Conservation (phyloP, 2,113 vertebrate genomes). For the Neomonachus schauinslandi region DNA sequence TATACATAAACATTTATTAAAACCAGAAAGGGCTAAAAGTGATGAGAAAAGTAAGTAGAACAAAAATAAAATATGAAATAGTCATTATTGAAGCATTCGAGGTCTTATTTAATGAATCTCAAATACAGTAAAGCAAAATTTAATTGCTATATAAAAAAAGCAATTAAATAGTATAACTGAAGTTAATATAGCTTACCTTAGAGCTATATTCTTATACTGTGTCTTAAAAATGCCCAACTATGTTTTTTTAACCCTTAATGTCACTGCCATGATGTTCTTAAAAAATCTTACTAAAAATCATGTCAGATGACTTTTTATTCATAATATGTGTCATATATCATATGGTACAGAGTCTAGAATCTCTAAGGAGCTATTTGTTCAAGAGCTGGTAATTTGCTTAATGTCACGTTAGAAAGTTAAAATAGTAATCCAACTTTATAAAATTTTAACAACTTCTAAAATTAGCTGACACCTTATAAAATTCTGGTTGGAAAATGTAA, state of each 20-base stretch:
- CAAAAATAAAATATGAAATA: conserved; percentile 29
- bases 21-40: conserved; percentile 7
- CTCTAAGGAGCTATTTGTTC: not conserved
- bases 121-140: not conserved
- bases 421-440: conserved; percentile 47
- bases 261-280: not conserved
- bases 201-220: conserved; percentile 1
- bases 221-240: conserved; percentile 31
- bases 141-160: not conserved
- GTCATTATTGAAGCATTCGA: not conserved
- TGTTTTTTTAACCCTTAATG: conserved; percentile 30
- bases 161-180: conserved; percentile 23
- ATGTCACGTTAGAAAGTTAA: not conserved
- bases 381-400: conserved; percentile 44
- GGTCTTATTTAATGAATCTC: conserved; percentile 15
- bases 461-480: conserved; percentile 22
- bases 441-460: conserved; percentile 53
- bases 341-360: not conserved
- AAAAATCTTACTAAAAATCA: conserved; percentile 17
- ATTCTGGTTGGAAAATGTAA: conserved; percentile 7
- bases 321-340: not conserved
- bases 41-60: not conserved
- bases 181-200: conserved; percentile 32
- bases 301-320: conserved; percentile 7
- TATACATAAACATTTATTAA: conserved; percentile 17